These are phyloP conservation scores for Drosophila rufa DNA, from an alignment of 1,140 invertebrate species.

Conservation along the genomic window DNA sequence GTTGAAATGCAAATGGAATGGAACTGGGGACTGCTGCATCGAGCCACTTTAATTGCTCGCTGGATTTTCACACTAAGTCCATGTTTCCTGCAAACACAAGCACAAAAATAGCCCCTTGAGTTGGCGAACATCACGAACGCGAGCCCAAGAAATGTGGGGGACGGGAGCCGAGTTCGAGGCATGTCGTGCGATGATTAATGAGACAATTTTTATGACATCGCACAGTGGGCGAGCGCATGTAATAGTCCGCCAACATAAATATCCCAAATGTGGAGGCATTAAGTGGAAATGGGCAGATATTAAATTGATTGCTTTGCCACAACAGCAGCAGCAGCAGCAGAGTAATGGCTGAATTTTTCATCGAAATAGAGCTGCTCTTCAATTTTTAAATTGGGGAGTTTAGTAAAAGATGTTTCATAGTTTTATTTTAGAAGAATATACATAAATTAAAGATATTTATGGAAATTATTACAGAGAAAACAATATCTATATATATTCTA, in stretches of 20 bases:
- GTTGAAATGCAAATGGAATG: slow-evolving; percentile 7
- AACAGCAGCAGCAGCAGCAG: not conserved
- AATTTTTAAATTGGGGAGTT: not conserved
- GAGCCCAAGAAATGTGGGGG: slow-evolving; percentile 20
- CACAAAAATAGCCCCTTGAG: slow-evolving; percentile 55
- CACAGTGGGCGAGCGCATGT: slow-evolving; percentile 53
- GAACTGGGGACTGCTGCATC: slow-evolving; percentile 13
- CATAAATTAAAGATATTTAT: not conserved
- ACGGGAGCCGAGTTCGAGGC: slow-evolving; percentile 16
- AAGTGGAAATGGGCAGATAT: slow-evolving; percentile 28
- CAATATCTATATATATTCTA: too few species aligned
- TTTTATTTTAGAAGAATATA: not conserved
- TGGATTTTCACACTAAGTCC: slow-evolving; percentile 78
- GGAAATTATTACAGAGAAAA: too few species aligned
- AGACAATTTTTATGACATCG: slow-evolving; percentile 73
- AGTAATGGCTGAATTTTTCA: not conserved
- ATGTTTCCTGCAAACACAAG: slow-evolving; percentile 67
- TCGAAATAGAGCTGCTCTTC: not conserved
- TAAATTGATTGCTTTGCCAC: slow-evolving; percentile 30
- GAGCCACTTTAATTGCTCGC: slow-evolving; percentile 75
- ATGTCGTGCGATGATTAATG: slow-evolving; percentile 81
- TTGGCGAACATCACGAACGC: slow-evolving; percentile 26
- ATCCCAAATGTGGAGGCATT: slow-evolving; percentile 26
- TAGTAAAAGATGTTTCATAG: too few species aligned
- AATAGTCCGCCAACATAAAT: slow-evolving; percentile 21